Evolutionary conservation across 64 coral and sea anemone species (phyloP).

Genomic region (Hydrozoanthus tunicans): DNA sequence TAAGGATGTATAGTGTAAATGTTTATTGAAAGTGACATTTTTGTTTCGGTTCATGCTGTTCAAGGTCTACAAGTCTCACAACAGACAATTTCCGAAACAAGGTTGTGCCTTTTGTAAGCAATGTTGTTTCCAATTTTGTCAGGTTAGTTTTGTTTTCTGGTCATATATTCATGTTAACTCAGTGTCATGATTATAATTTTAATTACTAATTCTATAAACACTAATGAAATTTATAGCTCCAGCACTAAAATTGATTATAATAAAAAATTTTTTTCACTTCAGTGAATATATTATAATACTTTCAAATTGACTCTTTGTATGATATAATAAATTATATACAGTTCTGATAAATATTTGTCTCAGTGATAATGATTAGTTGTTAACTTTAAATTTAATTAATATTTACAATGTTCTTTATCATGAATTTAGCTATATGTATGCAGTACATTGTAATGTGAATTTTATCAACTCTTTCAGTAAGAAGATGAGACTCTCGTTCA

Average conservation of each 20-base stretch:
- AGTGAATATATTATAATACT: not conserved
- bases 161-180: not conserved
- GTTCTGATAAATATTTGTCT: not conserved
- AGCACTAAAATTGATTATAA: not conserved
- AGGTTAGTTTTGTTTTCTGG: not conserved
- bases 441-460: not conserved
- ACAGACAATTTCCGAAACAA: not conserved
- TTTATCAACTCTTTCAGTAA: not conserved
- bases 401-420: too few species aligned
- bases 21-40: too few species aligned
- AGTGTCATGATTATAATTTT: not conserved
- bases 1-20: too few species aligned
- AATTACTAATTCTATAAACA: not conserved
- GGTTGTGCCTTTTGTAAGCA: not conserved
- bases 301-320: not conserved
- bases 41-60: not conserved
- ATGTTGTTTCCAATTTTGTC: not conserved
- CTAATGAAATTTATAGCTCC: too few species aligned
- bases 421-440: not conserved
- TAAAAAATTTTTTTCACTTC: not conserved
- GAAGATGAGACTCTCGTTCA: slow-evolving; percentile 41
- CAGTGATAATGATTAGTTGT: not conserved
- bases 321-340: not conserved
- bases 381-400: not conserved
- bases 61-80: not conserved